Conservation (phyloP, 37 sponge, comb jelly and placozoan species). For the Eunapius fragilis region DNA sequence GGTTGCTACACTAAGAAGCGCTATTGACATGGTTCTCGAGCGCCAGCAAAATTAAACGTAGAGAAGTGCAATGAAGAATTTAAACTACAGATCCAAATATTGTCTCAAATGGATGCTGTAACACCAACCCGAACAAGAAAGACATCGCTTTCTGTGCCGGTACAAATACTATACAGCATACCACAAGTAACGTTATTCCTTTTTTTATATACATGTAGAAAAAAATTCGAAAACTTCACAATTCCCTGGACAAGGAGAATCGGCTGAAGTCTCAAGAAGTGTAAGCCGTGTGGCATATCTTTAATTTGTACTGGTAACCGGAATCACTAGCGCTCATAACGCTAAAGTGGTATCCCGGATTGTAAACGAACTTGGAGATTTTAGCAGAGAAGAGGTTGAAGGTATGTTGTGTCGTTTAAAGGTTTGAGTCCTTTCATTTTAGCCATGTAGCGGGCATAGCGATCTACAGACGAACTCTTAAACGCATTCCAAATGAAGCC, state of each 20-base stretch:
- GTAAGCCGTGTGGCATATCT: not conserved
- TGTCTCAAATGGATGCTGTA: not conserved
- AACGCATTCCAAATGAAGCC: conserved; percentile 2
- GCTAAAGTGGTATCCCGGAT: not conserved
- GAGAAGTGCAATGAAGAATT: not conserved
- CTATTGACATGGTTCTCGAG: not conserved
- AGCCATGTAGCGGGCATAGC: not conserved
- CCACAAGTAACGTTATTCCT: not conserved
- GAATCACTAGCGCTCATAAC: not conserved
- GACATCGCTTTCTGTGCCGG: not conserved
- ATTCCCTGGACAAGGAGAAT: not conserved
- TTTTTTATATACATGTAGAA: not conserved
- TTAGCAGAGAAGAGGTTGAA: not conserved
- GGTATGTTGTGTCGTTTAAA: not conserved
- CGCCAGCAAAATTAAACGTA: not conserved
- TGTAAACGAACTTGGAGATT: no score
- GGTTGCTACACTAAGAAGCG: not conserved
- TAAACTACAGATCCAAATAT: not conserved
- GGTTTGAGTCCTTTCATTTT: not conserved
- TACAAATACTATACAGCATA: not conserved
- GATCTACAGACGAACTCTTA: not conserved
- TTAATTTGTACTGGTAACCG: not conserved
- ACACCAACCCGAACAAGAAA: not conserved
- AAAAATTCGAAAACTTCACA: not conserved
- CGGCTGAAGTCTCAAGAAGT: not conserved